A percentile compares a stretch with the other conserved stretches of the same genome.
These are phyloP conservation scores for Ophioderma brevispina DNA, from an alignment of 35 echinoderm and acorn worm species.

Conservation along the genomic window DNA sequence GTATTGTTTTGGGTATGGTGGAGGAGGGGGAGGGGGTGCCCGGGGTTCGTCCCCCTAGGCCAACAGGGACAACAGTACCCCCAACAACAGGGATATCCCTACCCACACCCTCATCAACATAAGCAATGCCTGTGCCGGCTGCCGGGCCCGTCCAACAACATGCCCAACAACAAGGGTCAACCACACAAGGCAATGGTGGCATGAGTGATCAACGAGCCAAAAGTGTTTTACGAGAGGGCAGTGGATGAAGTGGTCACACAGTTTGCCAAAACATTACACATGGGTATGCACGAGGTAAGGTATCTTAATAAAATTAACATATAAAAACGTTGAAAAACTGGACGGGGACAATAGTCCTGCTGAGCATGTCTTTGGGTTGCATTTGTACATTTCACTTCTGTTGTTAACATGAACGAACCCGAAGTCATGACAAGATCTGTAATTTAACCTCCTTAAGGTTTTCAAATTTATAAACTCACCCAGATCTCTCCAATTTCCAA, in stretches of 20 bases:
- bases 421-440: too few species aligned
- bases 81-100: not conserved
- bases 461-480: too few species aligned
- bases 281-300: constrained; percentile 94
- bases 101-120: not conserved
- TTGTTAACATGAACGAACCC: too few species aligned
- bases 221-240: constrained; percentile 84
- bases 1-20: not conserved
- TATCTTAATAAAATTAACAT: too few species aligned
- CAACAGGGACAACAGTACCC: not conserved
- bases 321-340: too few species aligned
- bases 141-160: not conserved
- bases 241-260: constrained; percentile 99
- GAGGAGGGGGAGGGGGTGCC: not conserved
- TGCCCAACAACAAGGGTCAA: not conserved
- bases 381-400: too few species aligned
- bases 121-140: not conserved
- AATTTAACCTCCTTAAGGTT: too few species aligned
- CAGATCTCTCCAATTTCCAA: too few species aligned
- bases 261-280: constrained; percentile 99
- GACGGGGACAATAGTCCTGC: too few species aligned
- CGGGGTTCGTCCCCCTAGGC: not conserved
- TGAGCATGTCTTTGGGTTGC: too few species aligned
- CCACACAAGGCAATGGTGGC: not conserved
- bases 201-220: constrained; percentile 97